Percentiles rank a stretch among this genome's conserved stretches.
Evolutionary conservation across 2,797 vertebrate species (phyloP).

Genomic region (Pangasius macronema): DNA sequence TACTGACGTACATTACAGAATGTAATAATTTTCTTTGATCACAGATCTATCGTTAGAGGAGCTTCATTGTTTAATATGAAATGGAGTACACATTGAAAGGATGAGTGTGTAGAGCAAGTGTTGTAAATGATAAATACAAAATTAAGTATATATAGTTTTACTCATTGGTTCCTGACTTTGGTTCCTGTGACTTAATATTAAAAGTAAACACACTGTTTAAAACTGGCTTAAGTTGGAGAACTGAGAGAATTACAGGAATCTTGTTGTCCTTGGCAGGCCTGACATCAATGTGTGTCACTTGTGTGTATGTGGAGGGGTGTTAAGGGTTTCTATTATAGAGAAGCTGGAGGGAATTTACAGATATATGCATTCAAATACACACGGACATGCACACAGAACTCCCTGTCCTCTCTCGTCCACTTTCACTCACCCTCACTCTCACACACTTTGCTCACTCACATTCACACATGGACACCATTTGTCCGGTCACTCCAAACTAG

Average conservation of each 20-base stretch:
- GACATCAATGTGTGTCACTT: neutral
- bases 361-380: slow-evolving; percentile 3
- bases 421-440: neutral
- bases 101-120: too few species aligned
- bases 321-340: neutral
- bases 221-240: neutral
- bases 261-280: neutral
- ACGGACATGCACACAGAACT: neutral
- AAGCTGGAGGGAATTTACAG: neutral
- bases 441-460: neutral
- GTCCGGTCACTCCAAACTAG: slow-evolving; percentile 7
- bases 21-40: neutral
- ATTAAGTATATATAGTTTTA: too few species aligned
- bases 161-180: too few species aligned
- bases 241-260: neutral
- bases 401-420: neutral
- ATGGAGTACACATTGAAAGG: neutral
- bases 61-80: neutral
- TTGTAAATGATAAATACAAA: too few species aligned
- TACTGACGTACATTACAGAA: neutral
- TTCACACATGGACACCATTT: slow-evolving; percentile 5
- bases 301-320: neutral
- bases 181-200: too few species aligned
- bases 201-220: neutral
- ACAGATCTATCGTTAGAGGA: neutral